Percentiles rank a stretch among this genome's conserved stretches.
These are phyloP conservation scores for Eilema depressum DNA, from an alignment of 2,888 invertebrate species.

Conservation along the genomic window DNA sequence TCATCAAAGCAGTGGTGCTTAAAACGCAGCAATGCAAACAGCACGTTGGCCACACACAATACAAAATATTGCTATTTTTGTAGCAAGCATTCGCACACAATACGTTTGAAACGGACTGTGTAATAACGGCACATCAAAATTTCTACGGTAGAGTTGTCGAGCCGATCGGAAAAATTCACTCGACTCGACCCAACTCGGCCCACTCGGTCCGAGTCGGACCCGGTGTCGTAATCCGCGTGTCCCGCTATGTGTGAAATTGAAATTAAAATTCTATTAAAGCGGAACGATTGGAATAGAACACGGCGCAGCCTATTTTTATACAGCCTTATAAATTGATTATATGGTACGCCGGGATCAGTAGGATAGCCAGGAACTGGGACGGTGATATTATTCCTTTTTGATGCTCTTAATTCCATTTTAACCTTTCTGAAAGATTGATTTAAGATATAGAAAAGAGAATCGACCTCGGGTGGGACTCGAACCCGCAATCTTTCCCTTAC, in stretches of 20 bases:
- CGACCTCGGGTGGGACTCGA: too few relatives aligned
- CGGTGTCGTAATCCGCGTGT: slow-evolving; percentile 74
- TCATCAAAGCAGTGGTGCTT: slow-evolving; percentile 51
- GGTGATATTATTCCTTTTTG: slow-evolving; percentile 31
- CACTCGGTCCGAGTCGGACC: slow-evolving; percentile 46
- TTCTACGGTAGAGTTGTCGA: slow-evolving; percentile 76
- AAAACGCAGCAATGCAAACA: slow-evolving; percentile 50
- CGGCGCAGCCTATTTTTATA: slow-evolving; percentile 57
- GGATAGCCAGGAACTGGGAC: slow-evolving; percentile 38
- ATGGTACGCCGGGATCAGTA: slow-evolving; percentile 46
- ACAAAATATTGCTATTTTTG: slow-evolving; percentile 65
- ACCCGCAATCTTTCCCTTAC: too few relatives aligned
- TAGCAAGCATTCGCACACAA: slow-evolving; percentile 71
- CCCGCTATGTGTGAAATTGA: slow-evolving; percentile 81
- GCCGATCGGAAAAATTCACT: slow-evolving; percentile 78
- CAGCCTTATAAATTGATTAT: slow-evolving; percentile 55
- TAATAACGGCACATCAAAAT: slow-evolving; percentile 82
- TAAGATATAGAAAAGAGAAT: too few relatives aligned
- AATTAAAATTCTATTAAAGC: slow-evolving; percentile 83
- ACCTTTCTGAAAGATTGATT: not conserved
- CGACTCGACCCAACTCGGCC: slow-evolving; percentile 49
- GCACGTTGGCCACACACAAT: slow-evolving; percentile 49
- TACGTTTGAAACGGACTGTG: slow-evolving; percentile 82
- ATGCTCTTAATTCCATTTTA: not conserved
- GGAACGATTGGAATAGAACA: slow-evolving; percentile 70